Evolutionary conservation across 2,113 vertebrate genomes (phyloP), one percentile per base, ranked within the genome.

Genomic region (Triplophysa tibetana): DNA sequence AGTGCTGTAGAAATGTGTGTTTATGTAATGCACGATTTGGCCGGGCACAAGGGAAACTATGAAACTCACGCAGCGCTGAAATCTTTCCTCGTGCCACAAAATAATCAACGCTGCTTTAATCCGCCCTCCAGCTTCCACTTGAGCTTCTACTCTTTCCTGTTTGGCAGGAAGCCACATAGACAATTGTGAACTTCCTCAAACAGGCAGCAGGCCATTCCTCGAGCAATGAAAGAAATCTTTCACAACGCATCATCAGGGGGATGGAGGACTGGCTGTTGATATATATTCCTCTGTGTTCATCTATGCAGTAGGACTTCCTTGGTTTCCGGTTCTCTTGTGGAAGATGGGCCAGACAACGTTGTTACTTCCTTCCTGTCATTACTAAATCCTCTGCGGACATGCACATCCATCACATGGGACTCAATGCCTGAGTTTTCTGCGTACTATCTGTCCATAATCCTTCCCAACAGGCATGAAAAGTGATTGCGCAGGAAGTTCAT

Each of bases 61-160:
- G 50, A 73, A 83, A 26, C n/a, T 65, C 62, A 48, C 21, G 23
- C 23, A 58, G 48, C 21, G 60, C 66, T 24, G 52, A 45, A 72
- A 61, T 54, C 61, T 80, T 77, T 73, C 67, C 66, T 33, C 50
- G 38, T 66, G 26, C 58, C 74, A 72, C 54, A 81, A 61, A 81
- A 38, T 68, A 81, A 81, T 83, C 68, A 77, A 43, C 62, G 65
- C 62, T 74, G 24, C 48, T 63, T 69, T 77, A 70, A 83, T 77
- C 52, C 14, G 38, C 6, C 19, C 41, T 24, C 26, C 29, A 61
- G 70, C 17, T 62, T 13, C 16, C 24, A 26, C 33, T 41, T 70
- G 66, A 75, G 65, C 8, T 60, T 70, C 66, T 43, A 24, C 60
- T 66, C 50, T 65, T 76, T 80, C 50, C 73, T 72, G 23, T 52